Evolutionary conservation across 2,888 invertebrate species (phyloP).

Genomic region (Limenitis arthemis): DNA sequence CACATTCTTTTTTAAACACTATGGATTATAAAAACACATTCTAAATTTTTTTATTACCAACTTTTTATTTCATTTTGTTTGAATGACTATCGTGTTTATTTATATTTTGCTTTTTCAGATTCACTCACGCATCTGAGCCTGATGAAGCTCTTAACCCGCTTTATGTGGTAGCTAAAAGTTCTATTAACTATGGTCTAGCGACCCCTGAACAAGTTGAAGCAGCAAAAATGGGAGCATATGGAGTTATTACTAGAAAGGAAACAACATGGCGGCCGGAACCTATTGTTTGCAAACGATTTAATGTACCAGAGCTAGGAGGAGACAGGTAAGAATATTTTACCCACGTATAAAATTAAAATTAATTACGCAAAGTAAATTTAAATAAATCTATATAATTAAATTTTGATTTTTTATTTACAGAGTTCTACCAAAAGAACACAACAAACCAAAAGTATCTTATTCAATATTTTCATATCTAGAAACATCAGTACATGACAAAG

Average conservation of each 20-base stretch:
- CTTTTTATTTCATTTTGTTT: too few species aligned
- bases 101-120: conserved; percentile 33
- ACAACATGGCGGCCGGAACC: conserved; percentile 87
- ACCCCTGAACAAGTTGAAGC: conserved; percentile 74
- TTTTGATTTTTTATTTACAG: conserved; percentile 36
- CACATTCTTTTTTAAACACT: too few species aligned
- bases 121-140: conserved; percentile 56
- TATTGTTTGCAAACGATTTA: conserved; percentile 92
- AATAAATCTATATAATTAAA: not conserved
- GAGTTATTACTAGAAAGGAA: conserved; percentile 78
- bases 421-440: conserved; percentile 48
- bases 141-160: conserved; percentile 55
- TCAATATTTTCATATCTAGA: conserved; percentile 86
- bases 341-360: not conserved
- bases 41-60: too few species aligned
- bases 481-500: conserved; percentile 69
- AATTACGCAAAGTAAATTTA: not conserved
- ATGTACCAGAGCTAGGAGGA: conserved; percentile 88
- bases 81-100: too few species aligned
- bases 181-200: conserved; percentile 47
- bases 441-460: conserved; percentile 76
- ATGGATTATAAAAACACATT: too few species aligned
- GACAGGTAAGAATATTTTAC: conserved; percentile 33
- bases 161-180: conserved; percentile 44
- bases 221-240: conserved; percentile 83